These are phyloP conservation scores for Epinotia demarniana DNA, from an alignment of 2,888 invertebrate genomes.

Conservation along the genomic window DNA sequence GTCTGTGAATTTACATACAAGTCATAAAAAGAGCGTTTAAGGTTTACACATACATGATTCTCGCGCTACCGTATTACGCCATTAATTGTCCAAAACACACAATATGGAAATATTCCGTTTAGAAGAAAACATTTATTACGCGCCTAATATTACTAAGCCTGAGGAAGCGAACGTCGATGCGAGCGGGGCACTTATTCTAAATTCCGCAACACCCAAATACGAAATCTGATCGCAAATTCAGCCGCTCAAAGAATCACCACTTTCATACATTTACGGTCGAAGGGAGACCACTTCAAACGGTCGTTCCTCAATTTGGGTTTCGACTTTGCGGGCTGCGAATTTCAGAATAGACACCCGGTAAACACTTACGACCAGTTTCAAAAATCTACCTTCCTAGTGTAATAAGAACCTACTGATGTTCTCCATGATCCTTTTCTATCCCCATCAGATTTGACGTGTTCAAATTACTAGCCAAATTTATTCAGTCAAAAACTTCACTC, in stretches of 20 bases:
- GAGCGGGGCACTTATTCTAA: constrained; percentile 57
- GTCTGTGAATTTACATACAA: constrained; percentile 37
- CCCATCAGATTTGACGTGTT: constrained; percentile 33
- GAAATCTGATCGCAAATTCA: constrained; percentile 32
- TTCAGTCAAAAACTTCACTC: constrained; percentile 8
- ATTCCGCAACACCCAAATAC: constrained; percentile 24
- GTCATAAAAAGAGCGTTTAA: constrained; percentile 13
- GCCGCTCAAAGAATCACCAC: constrained; percentile 44
- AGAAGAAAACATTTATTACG: constrained; percentile 84
- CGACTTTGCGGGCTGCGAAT: constrained; percentile 36
- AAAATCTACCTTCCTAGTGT: constrained; percentile 66
- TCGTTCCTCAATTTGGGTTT: constrained; percentile 33
- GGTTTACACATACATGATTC: constrained; percentile 12
- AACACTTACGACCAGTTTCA: constrained; percentile 81
- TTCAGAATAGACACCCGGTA: constrained; percentile 51
- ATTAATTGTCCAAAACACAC: constrained; percentile 68
- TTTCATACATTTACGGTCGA: constrained; percentile 40
- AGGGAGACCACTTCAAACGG: constrained; percentile 40
- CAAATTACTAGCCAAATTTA: constrained; percentile 19
- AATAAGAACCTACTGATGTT: constrained; percentile 44
- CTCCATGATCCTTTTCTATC: constrained; percentile 36
- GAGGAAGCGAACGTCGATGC: constrained; percentile 81
- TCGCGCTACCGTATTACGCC: constrained; percentile 52
- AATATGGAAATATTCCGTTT: constrained; percentile 67
- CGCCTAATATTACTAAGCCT: constrained; percentile 83